Evolutionary conservation across 1,140 invertebrate species (phyloP).

Genomic region (Gerris buenoi): DNA sequence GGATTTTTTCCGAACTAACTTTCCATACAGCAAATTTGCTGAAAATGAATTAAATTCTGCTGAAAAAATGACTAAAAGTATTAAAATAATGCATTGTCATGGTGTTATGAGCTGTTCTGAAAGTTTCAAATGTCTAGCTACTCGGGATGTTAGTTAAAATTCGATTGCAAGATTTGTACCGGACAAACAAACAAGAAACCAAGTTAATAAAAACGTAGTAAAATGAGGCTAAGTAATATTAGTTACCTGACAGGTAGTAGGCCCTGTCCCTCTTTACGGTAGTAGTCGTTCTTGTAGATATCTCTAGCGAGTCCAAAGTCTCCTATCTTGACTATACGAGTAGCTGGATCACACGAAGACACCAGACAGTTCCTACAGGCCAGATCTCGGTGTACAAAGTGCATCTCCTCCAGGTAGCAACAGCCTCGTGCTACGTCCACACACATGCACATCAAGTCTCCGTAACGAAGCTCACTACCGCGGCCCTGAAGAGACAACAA

Average conservation of each 20-base stretch:
- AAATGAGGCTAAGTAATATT: no score
- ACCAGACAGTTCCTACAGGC: conserved; percentile 89
- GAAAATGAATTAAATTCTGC: no score
- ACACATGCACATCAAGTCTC: conserved; percentile 77
- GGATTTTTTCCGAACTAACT: no score
- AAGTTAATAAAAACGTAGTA: no score
- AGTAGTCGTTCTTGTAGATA: conserved; percentile 94
- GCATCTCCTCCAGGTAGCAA: conserved; percentile 80
- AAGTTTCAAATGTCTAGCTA: no score
- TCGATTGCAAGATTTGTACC: no score
- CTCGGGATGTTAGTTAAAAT: no score
- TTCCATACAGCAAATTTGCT: no score
- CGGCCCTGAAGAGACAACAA: not conserved
- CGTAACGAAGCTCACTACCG: not conserved
- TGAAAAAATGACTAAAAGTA: no score
- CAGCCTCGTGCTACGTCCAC: conserved; percentile 88
- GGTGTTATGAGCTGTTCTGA: no score
- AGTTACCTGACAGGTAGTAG: conserved; percentile 40
- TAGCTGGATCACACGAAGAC: conserved; percentile 45
- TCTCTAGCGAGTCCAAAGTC: conserved; percentile 90
- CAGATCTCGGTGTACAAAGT: conserved; percentile 91
- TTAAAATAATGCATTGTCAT: no score
- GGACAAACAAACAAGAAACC: no score
- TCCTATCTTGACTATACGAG: conserved; percentile 84
- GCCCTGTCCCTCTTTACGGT: conserved; percentile 74